Evolutionary conservation across 2,113 vertebrate species (phyloP).

Genomic region (Entelurus aequoreus): DNA sequence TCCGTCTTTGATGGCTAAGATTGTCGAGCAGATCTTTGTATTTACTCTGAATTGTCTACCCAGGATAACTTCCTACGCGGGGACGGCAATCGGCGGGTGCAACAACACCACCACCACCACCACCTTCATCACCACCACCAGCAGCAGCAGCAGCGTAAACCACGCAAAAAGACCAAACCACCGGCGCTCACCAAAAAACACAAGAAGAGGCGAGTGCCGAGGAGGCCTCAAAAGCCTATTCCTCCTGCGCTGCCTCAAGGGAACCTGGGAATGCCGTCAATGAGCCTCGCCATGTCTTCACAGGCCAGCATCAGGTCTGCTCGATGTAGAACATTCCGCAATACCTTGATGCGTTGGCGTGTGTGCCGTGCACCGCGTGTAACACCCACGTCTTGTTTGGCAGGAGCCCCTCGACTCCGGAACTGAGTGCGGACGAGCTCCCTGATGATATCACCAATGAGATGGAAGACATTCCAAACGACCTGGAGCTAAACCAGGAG

Average conservation of each 20-base stretch:
- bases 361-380: not conserved
- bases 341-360: not conserved
- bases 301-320: constrained; percentile 85
- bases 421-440: constrained; percentile 93
- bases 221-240: constrained; percentile 97
- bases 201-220: constrained; percentile 91
- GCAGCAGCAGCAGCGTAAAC: constrained; percentile 95
- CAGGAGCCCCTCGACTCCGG: constrained; percentile 93
- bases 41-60: not conserved
- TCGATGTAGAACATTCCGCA: not conserved
- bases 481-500: constrained; percentile 97
- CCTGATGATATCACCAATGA: constrained; percentile 97
- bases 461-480: constrained; percentile 98
- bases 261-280: constrained; percentile 93
- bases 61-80: constrained; percentile 98
- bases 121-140: constrained; percentile 92
- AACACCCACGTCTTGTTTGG: not conserved
- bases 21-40: not conserved
- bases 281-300: constrained; percentile 85
- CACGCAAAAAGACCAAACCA: constrained; percentile 98
- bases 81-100: constrained; percentile 90
- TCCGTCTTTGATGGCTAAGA: not conserved
- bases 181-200: constrained; percentile 99
- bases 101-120: constrained; percentile 95
- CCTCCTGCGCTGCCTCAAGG: constrained; percentile 95